Percentiles rank a stretch among this genome's conserved stretches.
These are phyloP conservation scores for Cantharis nigra DNA, from an alignment of 2,888 invertebrate species.

Conservation along the genomic window DNA sequence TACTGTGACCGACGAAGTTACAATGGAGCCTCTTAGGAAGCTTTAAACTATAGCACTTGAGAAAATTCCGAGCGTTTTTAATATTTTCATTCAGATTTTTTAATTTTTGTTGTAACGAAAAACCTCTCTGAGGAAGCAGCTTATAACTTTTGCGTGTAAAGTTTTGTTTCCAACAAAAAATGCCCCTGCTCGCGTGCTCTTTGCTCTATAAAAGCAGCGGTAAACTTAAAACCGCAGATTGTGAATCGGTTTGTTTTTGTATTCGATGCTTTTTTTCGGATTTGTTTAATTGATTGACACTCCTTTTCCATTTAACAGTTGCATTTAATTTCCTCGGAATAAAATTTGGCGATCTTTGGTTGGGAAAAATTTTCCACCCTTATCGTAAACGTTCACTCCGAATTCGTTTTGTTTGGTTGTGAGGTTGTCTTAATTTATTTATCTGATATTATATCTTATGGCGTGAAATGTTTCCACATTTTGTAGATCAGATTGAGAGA, in stretches of 20 bases:
- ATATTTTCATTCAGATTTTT: background rate
- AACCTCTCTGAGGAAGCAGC: background rate
- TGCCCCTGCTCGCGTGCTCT: background rate
- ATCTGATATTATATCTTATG: slow-evolving; percentile 21
- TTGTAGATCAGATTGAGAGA: slow-evolving; percentile 25
- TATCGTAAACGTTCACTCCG: background rate
- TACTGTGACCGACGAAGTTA: background rate
- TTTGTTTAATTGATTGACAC: background rate
- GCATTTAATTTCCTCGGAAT: background rate
- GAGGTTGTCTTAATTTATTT: slow-evolving; percentile 17
- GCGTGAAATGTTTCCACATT: slow-evolving; percentile 28
- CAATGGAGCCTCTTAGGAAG: background rate
- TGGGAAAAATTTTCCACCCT: background rate
- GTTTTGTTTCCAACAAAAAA: background rate
- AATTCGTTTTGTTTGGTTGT: background rate
- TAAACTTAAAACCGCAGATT: background rate
- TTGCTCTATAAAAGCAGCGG: background rate
- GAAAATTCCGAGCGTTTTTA: background rate
- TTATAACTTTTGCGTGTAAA: background rate
- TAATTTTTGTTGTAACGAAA: background rate
- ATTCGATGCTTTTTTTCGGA: background rate
- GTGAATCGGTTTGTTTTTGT: background rate
- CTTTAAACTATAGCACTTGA: background rate
- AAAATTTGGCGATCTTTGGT: background rate
- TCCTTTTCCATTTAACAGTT: background rate